Evolutionary conservation across 1,140 invertebrate species (phyloP), one percentile per base, ranked within the genome.

Genomic region (Drosophila bocqueti): DNA sequence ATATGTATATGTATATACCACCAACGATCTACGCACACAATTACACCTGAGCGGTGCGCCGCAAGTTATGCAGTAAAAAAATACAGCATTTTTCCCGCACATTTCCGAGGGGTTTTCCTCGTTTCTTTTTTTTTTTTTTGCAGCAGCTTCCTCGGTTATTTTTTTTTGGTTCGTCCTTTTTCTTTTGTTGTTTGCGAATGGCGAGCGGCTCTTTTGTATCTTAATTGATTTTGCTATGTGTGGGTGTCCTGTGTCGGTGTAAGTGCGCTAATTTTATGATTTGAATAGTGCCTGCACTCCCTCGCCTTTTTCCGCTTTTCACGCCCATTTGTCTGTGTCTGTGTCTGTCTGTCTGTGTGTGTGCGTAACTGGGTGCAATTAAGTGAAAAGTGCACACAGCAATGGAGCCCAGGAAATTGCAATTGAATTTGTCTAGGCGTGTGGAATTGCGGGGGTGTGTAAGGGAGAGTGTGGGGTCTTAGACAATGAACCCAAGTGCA

Each of bases 51-150:
- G 81, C 58, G 80, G 72, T 67, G 77, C 63, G 77, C 84, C 84
- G 85, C 84, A 89, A 87, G 84, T 87, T 87, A 87, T 87, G 81
- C 85, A 90, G 79, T 78, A 84, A 68, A 81, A 89, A 54, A 65
- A 45, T 31, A 49, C 63, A 45, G 21, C n/a, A 50, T 47, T 57
- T 36, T 54, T 21, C 59, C 46, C 9, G 31, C 64, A 62, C 63
- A 52, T 65, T 81, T 57, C 72, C 42, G 61, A 38, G 34, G 59
- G 66, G 16, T 46, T 29, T 63, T 38, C 52, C 69, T 50, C 31
- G n/a, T 3, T 54, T 31, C 13, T 24, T 16, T 49, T n/a, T 60
- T 43, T n/a, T 47, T 21, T 47, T 15, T 2, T 21, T 21, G 21
- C 21, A 21, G 38, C 61, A 49, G 43, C 36, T 61, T 36, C 31